These are phyloP conservation scores for Pseudorasbora parva DNA, from an alignment of 2,113 vertebrate species.

Conservation along the genomic window DNA sequence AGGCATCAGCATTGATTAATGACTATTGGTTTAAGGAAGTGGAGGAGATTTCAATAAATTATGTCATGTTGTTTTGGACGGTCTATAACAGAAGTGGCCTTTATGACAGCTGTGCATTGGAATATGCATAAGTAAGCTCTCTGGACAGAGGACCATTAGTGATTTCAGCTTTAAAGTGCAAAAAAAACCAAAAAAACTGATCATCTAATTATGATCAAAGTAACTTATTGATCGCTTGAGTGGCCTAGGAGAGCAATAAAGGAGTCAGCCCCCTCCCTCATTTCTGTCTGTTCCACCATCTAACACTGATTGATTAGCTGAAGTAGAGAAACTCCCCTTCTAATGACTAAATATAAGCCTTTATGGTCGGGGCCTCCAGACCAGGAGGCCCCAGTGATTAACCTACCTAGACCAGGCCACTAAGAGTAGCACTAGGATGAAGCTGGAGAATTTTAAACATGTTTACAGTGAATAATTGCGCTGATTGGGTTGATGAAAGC, in stretches of 20 bases:
- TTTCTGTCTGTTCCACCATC: slow-evolving; percentile 37
- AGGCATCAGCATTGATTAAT: slow-evolving; percentile 25
- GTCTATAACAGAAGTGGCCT: slow-evolving; percentile 7
- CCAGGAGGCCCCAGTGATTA: slow-evolving; percentile 54
- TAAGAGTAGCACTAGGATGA: slow-evolving; percentile 42
- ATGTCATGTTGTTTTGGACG: background rate
- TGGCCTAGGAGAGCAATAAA: slow-evolving; percentile 29
- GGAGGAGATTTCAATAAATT: slow-evolving; percentile 23
- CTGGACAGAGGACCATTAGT: slow-evolving; percentile 29
- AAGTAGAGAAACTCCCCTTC: slow-evolving; percentile 50
- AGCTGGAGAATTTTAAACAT: slow-evolving; percentile 47
- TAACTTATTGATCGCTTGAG: slow-evolving; percentile 40
- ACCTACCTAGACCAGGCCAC: slow-evolving; percentile 48
- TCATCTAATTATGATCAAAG: slow-evolving; percentile 51
- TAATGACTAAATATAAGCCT: slow-evolving; percentile 59
- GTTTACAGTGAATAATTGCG: slow-evolving; percentile 24
- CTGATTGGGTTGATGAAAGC: slow-evolving; percentile 3
- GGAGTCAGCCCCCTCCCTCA: background rate
- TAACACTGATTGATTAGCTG: slow-evolving; percentile 58
- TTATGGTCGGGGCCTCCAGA: slow-evolving; percentile 47
- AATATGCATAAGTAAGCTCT: slow-evolving; percentile 28
- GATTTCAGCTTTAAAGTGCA: slow-evolving; percentile 34
- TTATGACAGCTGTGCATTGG: slow-evolving; percentile 20
- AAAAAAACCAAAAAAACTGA: slow-evolving; percentile 33
- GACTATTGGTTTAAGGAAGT: slow-evolving; percentile 3